A percentile compares a stretch with the other conserved stretches of the same genome.
Evolutionary conservation across 2,888 invertebrate genomes (phyloP).

Genomic region (Tetragonisca angustula): DNA sequence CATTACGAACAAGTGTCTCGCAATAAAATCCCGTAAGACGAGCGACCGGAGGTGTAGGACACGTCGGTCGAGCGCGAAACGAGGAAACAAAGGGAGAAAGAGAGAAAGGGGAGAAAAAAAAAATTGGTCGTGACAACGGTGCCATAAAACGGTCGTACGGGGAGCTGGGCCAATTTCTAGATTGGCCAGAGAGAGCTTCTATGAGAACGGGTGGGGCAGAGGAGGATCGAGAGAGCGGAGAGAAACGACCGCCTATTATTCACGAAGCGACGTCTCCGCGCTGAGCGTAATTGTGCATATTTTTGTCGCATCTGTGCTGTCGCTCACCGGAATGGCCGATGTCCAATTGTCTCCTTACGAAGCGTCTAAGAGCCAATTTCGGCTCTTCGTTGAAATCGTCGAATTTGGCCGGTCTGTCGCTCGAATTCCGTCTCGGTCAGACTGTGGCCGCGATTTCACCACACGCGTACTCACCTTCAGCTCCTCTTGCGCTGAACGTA

Average conservation of each 20-base stretch:
- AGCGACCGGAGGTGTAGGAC: neutral
- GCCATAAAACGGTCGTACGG: conserved; percentile 14
- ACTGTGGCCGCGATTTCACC: neutral
- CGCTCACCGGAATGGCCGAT: conserved; percentile 81
- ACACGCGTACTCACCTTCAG: conserved; percentile 9
- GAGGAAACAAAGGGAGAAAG: neutral
- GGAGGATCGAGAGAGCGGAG: conserved; percentile 20
- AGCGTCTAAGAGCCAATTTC: conserved; percentile 63
- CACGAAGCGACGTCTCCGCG: conserved; percentile 71
- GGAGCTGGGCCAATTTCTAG: conserved; percentile 75
- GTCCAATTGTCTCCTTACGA: conserved; percentile 80
- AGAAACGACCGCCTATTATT: conserved; percentile 77
- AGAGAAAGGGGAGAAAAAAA: neutral
- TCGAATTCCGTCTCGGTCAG: conserved; percentile 59
- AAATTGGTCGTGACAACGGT: neutral
- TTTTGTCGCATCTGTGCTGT: conserved; percentile 82
- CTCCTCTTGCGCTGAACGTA: too few species aligned
- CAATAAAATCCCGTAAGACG: neutral
- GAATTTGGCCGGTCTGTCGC: conserved; percentile 62
- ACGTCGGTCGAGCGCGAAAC: neutral
- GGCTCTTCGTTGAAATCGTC: conserved; percentile 62
- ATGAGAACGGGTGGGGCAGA: conserved; percentile 64
- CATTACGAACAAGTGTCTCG: neutral
- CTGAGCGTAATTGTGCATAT: conserved; percentile 82
- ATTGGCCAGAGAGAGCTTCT: conserved; percentile 72